Conservation (phyloP, 2,797 vertebrate species). For the Sebastiscus albofasciatus region DNA sequence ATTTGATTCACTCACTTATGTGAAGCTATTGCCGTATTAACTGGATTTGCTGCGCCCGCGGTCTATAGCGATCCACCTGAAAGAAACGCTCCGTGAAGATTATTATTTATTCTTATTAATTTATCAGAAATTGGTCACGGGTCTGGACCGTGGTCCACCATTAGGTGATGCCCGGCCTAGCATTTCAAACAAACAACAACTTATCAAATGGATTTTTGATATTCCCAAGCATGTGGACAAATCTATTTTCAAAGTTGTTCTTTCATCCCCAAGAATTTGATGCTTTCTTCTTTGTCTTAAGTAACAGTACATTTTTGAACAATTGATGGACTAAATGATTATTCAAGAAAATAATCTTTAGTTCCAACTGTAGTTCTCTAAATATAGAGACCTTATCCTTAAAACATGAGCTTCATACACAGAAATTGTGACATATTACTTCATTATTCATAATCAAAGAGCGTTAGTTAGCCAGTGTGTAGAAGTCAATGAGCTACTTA, state of each 20-base stretch:
- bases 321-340: neutral
- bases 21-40: too few species aligned
- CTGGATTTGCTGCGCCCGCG: too few species aligned
- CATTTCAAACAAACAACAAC: neutral
- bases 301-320: neutral
- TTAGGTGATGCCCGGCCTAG: neutral
- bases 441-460: neutral
- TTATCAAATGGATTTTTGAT: neutral
- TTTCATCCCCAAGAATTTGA: neutral
- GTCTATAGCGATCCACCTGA: neutral
- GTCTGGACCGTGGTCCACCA: neutral
- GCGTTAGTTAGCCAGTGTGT: neutral
- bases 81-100: too few species aligned
- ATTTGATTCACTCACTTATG: too few species aligned
- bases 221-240: neutral
- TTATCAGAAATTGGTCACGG: neutral
- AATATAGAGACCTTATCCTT: neutral
- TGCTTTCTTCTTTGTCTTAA: neutral
- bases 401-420: neutral
- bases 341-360: neutral
- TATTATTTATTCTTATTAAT: neutral
- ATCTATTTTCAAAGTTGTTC: accelerated
- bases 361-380: neutral
- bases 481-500: neutral
- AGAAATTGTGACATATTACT: neutral